A percentile compares a stretch with the other conserved stretches of the same genome.
These are phyloP conservation scores for Acridotheres tristis DNA, from an alignment of 2,797 vertebrate genomes.

Conservation along the genomic window DNA sequence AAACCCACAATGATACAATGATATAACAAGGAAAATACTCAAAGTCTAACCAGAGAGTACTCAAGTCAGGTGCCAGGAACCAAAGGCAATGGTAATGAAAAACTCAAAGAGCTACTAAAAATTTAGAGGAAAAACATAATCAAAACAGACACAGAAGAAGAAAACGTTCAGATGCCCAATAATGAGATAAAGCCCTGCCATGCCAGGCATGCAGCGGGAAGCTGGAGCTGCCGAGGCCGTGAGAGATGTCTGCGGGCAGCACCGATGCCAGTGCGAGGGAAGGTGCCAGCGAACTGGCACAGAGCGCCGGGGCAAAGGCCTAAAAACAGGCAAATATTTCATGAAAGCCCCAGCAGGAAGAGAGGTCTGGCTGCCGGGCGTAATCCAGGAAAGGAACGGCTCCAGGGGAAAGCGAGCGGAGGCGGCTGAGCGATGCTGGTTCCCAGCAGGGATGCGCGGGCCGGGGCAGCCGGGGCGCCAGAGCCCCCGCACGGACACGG, in stretches of 20 bases:
- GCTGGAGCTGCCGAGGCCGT: not conserved
- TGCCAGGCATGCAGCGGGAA: not conserved
- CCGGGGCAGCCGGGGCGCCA: not conserved
- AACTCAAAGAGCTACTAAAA: not conserved
- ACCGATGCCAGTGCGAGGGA: not conserved
- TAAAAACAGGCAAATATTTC: rapidly evolving
- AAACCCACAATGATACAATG: rapidly evolving
- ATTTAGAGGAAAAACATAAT: not conserved
- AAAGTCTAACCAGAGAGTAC: not conserved
- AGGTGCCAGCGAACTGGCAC: not conserved
- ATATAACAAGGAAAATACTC: not conserved
- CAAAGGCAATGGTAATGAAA: not conserved
- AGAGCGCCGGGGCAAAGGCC: not conserved
- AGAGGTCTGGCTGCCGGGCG: not conserved
- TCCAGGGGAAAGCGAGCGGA: not conserved
- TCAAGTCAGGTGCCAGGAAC: not conserved
- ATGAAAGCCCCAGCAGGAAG: not conserved
- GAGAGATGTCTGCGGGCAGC: not conserved
- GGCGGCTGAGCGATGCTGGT: not conserved
- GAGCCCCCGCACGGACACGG: no score
- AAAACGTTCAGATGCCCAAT: not conserved
- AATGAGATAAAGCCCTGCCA: not conserved
- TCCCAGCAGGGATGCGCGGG: not conserved
- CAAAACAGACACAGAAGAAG: not conserved
- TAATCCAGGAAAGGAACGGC: not conserved